A percentile compares a stretch with the other conserved stretches of the same genome.
phyloP scores from a whole-genome alignment of 1,140 invertebrate genomes.

The Sycobia sp. region DNA sequence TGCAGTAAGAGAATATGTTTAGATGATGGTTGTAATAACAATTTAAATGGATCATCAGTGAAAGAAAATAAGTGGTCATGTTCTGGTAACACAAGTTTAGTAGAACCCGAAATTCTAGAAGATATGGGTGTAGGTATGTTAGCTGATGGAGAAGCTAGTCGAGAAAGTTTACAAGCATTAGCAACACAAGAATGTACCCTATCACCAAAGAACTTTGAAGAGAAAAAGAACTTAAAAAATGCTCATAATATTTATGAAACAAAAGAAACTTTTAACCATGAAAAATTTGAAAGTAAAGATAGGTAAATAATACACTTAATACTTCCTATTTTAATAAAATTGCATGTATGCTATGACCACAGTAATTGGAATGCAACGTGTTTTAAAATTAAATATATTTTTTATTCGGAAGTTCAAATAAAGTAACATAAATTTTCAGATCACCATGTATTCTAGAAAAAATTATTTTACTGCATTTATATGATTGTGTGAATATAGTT shows the following conservation, averaged over 20 bases:
- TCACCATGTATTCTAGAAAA: too few species aligned
- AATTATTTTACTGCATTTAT: too few species aligned
- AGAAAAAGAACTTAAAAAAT: constrained; percentile 29
- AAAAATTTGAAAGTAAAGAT: constrained; percentile 43
- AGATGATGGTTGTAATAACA: constrained; percentile 56
- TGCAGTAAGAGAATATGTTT: constrained; percentile 52
- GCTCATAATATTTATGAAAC: constrained; percentile 31
- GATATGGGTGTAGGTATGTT: constrained; percentile 61
- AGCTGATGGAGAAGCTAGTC: constrained; percentile 50
- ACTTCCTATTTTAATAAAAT: neutral
- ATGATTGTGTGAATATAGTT: neutral
- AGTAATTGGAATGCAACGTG: too few species aligned
- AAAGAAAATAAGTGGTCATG: constrained; percentile 50
- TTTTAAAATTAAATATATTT: too few species aligned
- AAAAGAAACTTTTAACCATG: constrained; percentile 43
- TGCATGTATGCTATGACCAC: neutral
- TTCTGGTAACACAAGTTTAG: constrained; percentile 51
- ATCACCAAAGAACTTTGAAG: constrained; percentile 39
- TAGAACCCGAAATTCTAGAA: constrained; percentile 58
- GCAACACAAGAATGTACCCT: constrained; percentile 44
- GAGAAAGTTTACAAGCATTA: constrained; percentile 47
- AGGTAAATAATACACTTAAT: constrained; percentile 43
- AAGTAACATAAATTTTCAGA: too few species aligned
- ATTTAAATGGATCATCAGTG: constrained; percentile 43
- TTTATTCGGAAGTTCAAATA: too few species aligned